A percentile compares a stretch with the other conserved stretches of the same genome.
These are phyloP conservation scores for Hipposideros armiger DNA, from an alignment of 2,113 vertebrate species.

Conservation along the genomic window DNA sequence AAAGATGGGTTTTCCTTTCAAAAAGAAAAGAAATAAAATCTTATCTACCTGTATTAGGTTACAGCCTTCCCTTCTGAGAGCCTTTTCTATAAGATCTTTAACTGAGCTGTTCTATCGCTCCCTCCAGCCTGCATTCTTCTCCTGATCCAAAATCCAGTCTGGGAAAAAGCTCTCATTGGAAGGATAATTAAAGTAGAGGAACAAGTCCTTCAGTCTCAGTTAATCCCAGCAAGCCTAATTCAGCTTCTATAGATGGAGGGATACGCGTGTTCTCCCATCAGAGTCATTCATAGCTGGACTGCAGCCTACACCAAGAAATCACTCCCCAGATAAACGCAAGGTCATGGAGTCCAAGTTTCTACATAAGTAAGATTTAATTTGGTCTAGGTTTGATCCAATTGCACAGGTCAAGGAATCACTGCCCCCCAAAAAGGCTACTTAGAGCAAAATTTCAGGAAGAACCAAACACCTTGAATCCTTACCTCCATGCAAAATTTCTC, in stretches of 20 bases:
- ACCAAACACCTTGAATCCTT: background rate
- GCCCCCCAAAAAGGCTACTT: background rate
- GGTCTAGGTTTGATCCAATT: slow-evolving; percentile 50
- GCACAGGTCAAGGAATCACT: slow-evolving; percentile 62
- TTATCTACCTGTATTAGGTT: slow-evolving; percentile 32
- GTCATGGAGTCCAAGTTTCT: slow-evolving; percentile 58
- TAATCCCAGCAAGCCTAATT: slow-evolving; percentile 79
- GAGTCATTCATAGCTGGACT: background rate
- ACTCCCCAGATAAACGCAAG: slow-evolving; percentile 57
- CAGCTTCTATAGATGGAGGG: slow-evolving; percentile 74
- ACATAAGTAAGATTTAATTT: slow-evolving; percentile 68
- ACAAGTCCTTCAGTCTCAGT: slow-evolving; percentile 69
- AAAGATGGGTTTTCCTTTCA: background rate
- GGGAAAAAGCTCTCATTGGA: slow-evolving; percentile 74
- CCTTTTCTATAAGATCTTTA: slow-evolving; percentile 68
- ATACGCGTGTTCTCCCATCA: slow-evolving; percentile 62
- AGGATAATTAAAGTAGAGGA: slow-evolving; percentile 81
- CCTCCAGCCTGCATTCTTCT: slow-evolving; percentile 59
- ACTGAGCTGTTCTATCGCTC: slow-evolving; percentile 3
- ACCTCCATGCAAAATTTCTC: background rate
- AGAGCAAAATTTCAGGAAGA: slow-evolving; percentile 16
- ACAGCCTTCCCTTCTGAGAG: background rate
- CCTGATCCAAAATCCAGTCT: slow-evolving; percentile 71
- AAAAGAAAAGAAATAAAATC: slow-evolving; percentile 46
- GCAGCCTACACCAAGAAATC: slow-evolving; percentile 49